Evolutionary conservation across 1,140 invertebrate genomes (phyloP), one percentile per base, ranked within the genome.

Genomic region (Saxidomus purpurata): DNA sequence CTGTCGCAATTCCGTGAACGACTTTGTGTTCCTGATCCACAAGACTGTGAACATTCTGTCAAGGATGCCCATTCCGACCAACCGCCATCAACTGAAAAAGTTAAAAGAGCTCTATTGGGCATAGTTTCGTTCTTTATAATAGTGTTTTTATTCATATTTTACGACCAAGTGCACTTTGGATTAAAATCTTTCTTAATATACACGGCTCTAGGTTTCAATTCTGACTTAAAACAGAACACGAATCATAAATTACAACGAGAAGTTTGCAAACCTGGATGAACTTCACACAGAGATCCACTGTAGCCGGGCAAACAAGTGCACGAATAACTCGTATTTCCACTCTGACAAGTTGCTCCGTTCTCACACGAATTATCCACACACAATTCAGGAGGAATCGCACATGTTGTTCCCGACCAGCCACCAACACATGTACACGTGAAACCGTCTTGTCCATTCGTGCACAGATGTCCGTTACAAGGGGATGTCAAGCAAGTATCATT

Each of bases 341-440:
- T 87, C 4, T 22, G 34, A 52, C 86, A 87, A 6, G 74, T 87
- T 34, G 86, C 86, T 0, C 86, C 86, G 67, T 87, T 87, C 25
- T 43, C 40, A 69, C 86, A 87, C 34, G 61, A 55, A 59, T 79
- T 43, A 15, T 28, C 76, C 17, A 9, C 49, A 69, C 86, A 87
- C 28, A 80, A 80, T 36, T 80, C 59, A 1, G 86, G 86, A 22
- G 55, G 74, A 49, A 38, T 80, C 77, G 40, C 25, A 25, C n/a
- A n/a, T n/a, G n/a, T n/a, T n/a, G n/a, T n/a, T n/a, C n/a, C n/a
- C n/a, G n/a, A n/a, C n/a, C n/a, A 87, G 38, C 86, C 86, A 31
- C 40, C 55, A 40, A 36, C 59, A 69, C 59, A 87, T 36, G 47
- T 67, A 31, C 81, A 83, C 13, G 15, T 28, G 25, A 13, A 83